phyloP scores from a whole-genome alignment of 2,113 vertebrate genomes.

The Scophthalmus maximus region DNA sequence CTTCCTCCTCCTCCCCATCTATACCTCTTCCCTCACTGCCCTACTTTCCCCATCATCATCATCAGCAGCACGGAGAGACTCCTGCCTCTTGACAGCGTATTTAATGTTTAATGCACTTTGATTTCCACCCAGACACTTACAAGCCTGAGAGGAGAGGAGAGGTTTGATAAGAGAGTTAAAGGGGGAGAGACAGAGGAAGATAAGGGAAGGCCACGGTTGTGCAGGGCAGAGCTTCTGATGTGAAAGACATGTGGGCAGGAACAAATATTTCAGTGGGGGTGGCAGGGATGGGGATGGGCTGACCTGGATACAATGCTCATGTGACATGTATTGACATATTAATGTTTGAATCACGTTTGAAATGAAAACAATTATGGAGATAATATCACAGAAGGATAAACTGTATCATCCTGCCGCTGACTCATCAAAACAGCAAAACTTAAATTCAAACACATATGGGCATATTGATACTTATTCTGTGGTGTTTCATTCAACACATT shows the following conservation, averaged over 20 bases:
- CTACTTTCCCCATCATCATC: constrained; percentile 79
- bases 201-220: constrained; percentile 14
- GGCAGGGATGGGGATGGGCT: neutral
- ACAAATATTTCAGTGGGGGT: neutral
- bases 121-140: constrained; percentile 86
- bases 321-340: neutral
- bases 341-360: neutral
- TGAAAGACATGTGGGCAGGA: neutral
- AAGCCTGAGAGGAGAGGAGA: constrained; percentile 57
- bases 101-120: constrained; percentile 98
- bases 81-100: constrained; percentile 86
- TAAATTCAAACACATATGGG: neutral
- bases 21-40: constrained; percentile 77
- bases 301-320: neutral
- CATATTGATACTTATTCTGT: too few species aligned
- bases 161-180: constrained; percentile 42
- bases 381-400: neutral
- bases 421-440: constrained; percentile 2
- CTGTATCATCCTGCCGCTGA: neutral
- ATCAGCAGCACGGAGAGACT: constrained; percentile 75
- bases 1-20: constrained; percentile 54
- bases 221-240: neutral
- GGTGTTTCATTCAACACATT: neutral
- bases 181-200: constrained; percentile 28
- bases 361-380: neutral